These are phyloP conservation scores for Papilio demoleus DNA, from an alignment of 2,888 invertebrate species.

Conservation along the genomic window DNA sequence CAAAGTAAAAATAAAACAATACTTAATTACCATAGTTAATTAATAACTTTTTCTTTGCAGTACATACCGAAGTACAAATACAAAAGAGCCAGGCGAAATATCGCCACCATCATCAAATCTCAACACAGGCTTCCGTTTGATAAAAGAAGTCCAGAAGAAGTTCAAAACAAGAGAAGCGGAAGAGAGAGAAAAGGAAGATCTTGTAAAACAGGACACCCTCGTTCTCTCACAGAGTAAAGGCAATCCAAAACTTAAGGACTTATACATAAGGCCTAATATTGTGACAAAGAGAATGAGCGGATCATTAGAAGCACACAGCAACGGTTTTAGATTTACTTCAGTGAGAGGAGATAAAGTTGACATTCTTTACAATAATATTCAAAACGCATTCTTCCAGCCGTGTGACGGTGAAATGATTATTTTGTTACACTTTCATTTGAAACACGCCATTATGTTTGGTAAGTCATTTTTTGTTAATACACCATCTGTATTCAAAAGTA, in stretches of 20 bases:
- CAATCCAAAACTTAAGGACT: constrained; percentile 98
- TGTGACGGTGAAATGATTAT: constrained; percentile 99
- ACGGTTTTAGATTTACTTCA: constrained; percentile 98
- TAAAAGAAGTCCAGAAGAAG: constrained; percentile 99
- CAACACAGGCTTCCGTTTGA: constrained; percentile 97
- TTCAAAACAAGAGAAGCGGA: constrained; percentile 99
- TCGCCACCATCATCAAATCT: constrained; percentile 97
- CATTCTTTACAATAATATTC: constrained; percentile 99
- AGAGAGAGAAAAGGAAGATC: constrained; percentile 98
- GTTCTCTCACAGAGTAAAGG: constrained; percentile 97
- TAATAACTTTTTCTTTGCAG: constrained; percentile 67
- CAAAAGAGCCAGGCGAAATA: constrained; percentile 98
- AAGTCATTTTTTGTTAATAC: constrained; percentile 53
- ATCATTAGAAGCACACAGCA: constrained; percentile 96
- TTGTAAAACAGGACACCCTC: constrained; percentile 98
- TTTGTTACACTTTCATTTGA: constrained; percentile 98
- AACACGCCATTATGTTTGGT: constrained; percentile 99
- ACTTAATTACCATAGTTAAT: neutral
- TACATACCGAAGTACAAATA: constrained; percentile 98
- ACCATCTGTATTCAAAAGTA: neutral
- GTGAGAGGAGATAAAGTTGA: constrained; percentile 99
- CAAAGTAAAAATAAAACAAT: too few species aligned
- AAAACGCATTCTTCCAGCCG: constrained; percentile 99
- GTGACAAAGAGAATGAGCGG: constrained; percentile 98
- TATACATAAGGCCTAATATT: constrained; percentile 99